Conservation (phyloP, 1,140 invertebrate genomes). For the Sitodiplosis mosellana region DNA sequence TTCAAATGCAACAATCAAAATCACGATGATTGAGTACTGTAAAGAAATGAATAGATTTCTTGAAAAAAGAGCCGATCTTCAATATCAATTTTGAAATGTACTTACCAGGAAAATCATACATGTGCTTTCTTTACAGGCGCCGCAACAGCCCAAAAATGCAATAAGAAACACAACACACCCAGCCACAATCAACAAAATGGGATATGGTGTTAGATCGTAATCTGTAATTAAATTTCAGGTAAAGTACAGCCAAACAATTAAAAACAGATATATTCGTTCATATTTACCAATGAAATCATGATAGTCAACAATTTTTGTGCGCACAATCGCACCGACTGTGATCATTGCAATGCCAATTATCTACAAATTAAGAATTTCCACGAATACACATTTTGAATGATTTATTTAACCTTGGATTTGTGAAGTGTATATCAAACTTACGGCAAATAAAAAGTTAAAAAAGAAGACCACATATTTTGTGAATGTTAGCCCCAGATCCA, state of each 20-base stretch:
- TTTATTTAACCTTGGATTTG: too few species aligned
- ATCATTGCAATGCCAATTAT: slow-evolving; percentile 51
- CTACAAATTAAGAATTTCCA: slow-evolving; percentile 21
- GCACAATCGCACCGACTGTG: slow-evolving; percentile 41
- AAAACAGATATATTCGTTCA: slow-evolving; percentile 30
- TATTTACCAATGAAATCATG: too few species aligned
- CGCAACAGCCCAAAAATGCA: slow-evolving; percentile 74
- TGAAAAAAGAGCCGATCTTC: background rate
- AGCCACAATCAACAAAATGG: slow-evolving; percentile 58
- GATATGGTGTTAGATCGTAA: slow-evolving; percentile 35
- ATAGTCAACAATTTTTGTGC: slow-evolving; percentile 7
- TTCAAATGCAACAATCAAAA: slow-evolving; percentile 62
- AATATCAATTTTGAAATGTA: background rate
- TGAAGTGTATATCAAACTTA: too few species aligned
- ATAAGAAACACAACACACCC: slow-evolving; percentile 64
- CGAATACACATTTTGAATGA: too few species aligned
- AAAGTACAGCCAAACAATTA: slow-evolving; percentile 42
- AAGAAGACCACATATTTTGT: too few species aligned
- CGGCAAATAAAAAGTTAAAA: too few species aligned
- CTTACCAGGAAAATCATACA: slow-evolving; percentile 60
- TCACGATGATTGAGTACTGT: slow-evolving; percentile 55
- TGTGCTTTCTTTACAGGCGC: slow-evolving; percentile 62
- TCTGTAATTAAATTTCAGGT: slow-evolving; percentile 40
- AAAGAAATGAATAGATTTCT: slow-evolving; percentile 13
- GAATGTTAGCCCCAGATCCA: too few species aligned